Percentiles rank a stretch among this genome's conserved stretches.
Evolutionary conservation across 2,113 vertebrate species (phyloP).

Genomic region (Steatornis caripensis): DNA sequence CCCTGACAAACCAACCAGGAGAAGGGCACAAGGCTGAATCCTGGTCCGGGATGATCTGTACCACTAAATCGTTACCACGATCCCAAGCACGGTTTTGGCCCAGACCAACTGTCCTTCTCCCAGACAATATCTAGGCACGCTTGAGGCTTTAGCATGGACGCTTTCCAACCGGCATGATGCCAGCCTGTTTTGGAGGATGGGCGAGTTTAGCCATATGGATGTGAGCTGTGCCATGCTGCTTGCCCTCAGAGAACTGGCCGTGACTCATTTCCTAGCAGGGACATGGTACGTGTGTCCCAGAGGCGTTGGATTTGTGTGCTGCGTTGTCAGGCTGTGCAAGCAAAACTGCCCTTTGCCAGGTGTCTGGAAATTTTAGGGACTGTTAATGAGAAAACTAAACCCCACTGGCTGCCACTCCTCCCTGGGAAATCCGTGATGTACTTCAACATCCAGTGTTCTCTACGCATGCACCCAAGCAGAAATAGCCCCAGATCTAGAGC

Average conservation of each 20-base stretch:
- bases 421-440: fast-evolving
- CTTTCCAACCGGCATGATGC: background rate
- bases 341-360: background rate
- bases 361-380: background rate
- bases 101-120: background rate
- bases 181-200: background rate
- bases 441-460: background rate
- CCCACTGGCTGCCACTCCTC: background rate
- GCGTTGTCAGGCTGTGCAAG: background rate
- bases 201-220: slow-evolving; percentile 24
- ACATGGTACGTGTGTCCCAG: fast-evolving
- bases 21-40: background rate
- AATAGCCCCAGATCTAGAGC: background rate
- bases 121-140: background rate
- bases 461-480: background rate
- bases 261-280: slow-evolving; percentile 9
- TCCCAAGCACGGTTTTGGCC: background rate
- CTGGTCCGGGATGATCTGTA: background rate
- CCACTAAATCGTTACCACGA: background rate
- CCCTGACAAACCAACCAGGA: background rate
- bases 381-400: background rate
- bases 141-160: background rate
- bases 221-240: slow-evolving; percentile 23
- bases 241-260: slow-evolving; percentile 46
- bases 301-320: background rate